Evolutionary conservation across 2,888 invertebrate genomes (phyloP).

Genomic region (Mystacides longicornis): DNA sequence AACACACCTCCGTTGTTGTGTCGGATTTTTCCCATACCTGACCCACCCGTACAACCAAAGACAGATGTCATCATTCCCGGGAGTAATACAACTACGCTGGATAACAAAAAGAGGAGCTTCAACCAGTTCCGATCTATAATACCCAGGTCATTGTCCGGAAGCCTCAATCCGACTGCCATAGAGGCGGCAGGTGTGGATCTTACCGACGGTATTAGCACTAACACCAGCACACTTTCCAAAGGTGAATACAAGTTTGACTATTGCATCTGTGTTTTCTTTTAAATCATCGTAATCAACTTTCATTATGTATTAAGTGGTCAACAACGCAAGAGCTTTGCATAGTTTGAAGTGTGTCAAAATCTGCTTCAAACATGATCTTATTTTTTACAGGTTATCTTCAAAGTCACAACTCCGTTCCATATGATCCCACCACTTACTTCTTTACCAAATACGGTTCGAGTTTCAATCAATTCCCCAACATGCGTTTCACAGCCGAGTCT

Average conservation of each 20-base stretch:
- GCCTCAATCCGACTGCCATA: slow-evolving; percentile 59
- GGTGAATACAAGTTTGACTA: no score
- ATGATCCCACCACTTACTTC: slow-evolving; percentile 78
- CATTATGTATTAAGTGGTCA: not conserved
- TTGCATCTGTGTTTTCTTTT: not conserved
- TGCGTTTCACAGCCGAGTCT: slow-evolving; percentile 63
- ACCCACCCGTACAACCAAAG: slow-evolving; percentile 31
- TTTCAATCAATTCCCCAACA: slow-evolving; percentile 82
- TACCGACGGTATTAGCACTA: slow-evolving; percentile 13
- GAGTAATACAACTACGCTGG: slow-evolving; percentile 31
- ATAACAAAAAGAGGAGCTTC: slow-evolving; percentile 59
- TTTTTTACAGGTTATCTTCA: slow-evolving; percentile 39
- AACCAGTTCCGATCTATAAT: slow-evolving; percentile 81
- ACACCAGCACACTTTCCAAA: slow-evolving; percentile 28
- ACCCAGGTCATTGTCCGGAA: slow-evolving; percentile 83
- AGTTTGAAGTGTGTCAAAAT: no score
- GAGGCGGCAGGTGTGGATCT: slow-evolving; percentile 31
- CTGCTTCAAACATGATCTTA: slow-evolving; percentile 33
- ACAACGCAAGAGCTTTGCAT: no score
- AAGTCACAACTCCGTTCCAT: slow-evolving; percentile 60
- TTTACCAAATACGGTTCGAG: slow-evolving; percentile 90
- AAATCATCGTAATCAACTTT: not conserved
- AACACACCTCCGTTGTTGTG: slow-evolving; percentile 75
- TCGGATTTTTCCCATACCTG: slow-evolving; percentile 75
- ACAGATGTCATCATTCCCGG: not conserved